A percentile compares a stretch with the other conserved stretches of the same genome.
Conservation (phyloP, 1,140 invertebrate genomes). For the Euwallacea similis region DNA sequence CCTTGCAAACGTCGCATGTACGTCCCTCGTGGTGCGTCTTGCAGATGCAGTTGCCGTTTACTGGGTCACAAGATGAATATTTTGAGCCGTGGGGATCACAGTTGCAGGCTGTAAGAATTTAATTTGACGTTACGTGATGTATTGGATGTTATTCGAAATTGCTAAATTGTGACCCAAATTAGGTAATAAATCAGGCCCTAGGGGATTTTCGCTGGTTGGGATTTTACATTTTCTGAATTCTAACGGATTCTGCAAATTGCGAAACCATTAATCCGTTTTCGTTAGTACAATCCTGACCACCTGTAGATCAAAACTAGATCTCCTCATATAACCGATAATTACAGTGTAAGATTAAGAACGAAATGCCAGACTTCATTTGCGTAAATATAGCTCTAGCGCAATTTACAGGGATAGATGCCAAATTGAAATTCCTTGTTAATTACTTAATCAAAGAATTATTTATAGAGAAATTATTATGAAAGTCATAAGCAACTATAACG, state of each 20-base stretch:
- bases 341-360: not conserved
- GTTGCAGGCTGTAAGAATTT: constrained; percentile 64
- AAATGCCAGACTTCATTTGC: not conserved
- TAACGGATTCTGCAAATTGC: too few relatives aligned
- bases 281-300: not conserved
- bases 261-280: not conserved
- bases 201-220: too few relatives aligned
- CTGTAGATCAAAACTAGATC: not conserved
- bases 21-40: constrained; percentile 79
- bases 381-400: not conserved
- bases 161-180: too few relatives aligned
- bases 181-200: too few relatives aligned
- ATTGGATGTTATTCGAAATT: not conserved
- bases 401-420: not conserved
- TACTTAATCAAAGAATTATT: not conserved
- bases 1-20: constrained; percentile 86
- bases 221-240: too few relatives aligned
- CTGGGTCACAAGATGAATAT: constrained; percentile 76
- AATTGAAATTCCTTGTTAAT: not conserved
- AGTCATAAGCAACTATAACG: too few relatives aligned
- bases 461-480: too few relatives aligned
- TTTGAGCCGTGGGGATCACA: constrained; percentile 76
- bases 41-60: constrained; percentile 88
- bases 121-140: not conserved
- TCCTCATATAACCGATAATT: not conserved